A percentile compares a stretch with the other conserved stretches of the same genome.
Conservation (phyloP, 2,113 vertebrate genomes). For the Actenoides lindsayi region DNA sequence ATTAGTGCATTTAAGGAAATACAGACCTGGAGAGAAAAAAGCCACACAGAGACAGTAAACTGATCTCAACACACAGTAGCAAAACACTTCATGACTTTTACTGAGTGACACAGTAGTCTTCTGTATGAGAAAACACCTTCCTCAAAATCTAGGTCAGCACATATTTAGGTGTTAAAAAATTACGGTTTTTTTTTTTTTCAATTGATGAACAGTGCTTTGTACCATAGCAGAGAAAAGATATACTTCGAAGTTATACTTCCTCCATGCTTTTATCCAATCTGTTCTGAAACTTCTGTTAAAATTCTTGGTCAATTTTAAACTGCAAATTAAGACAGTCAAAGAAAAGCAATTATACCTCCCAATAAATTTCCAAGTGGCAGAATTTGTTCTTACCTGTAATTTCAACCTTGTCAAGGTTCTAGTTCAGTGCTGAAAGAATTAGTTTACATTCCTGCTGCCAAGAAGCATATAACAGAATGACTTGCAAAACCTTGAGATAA, state of each 20-base stretch:
- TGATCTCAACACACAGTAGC: background rate
- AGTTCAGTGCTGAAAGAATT: slow-evolving; percentile 43
- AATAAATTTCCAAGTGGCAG: background rate
- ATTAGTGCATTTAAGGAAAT: background rate
- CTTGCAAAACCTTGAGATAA: slow-evolving; percentile 65
- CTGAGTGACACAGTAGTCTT: background rate
- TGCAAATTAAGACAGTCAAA: background rate
- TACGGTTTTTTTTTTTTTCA: too few relatives aligned
- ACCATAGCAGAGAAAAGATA: background rate
- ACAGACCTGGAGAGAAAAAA: background rate
- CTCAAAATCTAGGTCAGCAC: background rate
- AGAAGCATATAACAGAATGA: slow-evolving; percentile 47
- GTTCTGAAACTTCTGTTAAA: background rate
- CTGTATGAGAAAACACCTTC: background rate
- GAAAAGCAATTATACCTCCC: background rate
- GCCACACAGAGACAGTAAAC: background rate
- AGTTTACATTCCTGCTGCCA: slow-evolving; percentile 71
- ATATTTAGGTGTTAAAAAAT: background rate
- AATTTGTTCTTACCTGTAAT: slow-evolving; percentile 55
- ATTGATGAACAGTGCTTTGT: background rate
- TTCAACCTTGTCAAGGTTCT: slow-evolving; percentile 49
- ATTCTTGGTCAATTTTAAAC: background rate
- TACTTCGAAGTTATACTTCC: background rate
- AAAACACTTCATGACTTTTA: background rate
- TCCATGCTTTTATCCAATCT: background rate